Percentiles rank a stretch among this genome's conserved stretches.
phyloP scores from a whole-genome alignment of 2,888 invertebrate species.

The Desoria tigrina region DNA sequence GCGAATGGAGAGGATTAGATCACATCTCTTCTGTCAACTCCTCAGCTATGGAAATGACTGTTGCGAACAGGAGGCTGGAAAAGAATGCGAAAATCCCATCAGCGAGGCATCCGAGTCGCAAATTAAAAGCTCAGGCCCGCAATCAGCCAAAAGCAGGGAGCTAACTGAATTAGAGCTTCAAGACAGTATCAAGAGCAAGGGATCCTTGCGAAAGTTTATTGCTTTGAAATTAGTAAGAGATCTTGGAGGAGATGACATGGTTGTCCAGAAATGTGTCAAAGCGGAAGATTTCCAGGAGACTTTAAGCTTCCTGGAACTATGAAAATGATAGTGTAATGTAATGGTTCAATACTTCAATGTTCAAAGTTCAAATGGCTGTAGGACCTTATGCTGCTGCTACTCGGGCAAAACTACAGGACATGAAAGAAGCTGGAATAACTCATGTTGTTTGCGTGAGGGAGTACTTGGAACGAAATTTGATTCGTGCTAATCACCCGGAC shows the following conservation, averaged over 20 bases:
- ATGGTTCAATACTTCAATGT: no score
- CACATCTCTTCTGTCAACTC: constrained; percentile 25
- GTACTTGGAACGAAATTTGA: constrained; percentile 44
- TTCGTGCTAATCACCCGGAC: no score
- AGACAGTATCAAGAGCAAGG: neutral
- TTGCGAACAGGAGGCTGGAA: neutral
- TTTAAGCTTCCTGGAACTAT: constrained; percentile 40
- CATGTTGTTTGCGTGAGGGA: constrained; percentile 35
- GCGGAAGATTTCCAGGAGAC: constrained; percentile 34
- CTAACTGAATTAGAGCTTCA: constrained; percentile 17
- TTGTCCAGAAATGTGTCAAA: constrained; percentile 40
- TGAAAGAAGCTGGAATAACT: no score
- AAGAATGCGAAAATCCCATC: constrained; percentile 1
- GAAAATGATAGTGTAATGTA: constrained; percentile 40
- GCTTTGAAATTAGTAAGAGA: constrained; percentile 43
- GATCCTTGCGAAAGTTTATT: constrained; percentile 31
- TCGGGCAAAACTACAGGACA: constrained; percentile 34
- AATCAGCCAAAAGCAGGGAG: constrained; percentile 12
- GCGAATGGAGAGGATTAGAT: neutral
- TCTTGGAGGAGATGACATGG: constrained; percentile 39
- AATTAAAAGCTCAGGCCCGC: no score
- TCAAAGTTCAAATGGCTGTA: no score
- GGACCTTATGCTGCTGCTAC: constrained; percentile 23
- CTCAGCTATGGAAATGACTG: constrained; percentile 16
- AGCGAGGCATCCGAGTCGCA: neutral